Evolutionary conservation across 2,888 invertebrate genomes (phyloP), one percentile per base, ranked within the genome.

Genomic region (Biston stratarius): DNA sequence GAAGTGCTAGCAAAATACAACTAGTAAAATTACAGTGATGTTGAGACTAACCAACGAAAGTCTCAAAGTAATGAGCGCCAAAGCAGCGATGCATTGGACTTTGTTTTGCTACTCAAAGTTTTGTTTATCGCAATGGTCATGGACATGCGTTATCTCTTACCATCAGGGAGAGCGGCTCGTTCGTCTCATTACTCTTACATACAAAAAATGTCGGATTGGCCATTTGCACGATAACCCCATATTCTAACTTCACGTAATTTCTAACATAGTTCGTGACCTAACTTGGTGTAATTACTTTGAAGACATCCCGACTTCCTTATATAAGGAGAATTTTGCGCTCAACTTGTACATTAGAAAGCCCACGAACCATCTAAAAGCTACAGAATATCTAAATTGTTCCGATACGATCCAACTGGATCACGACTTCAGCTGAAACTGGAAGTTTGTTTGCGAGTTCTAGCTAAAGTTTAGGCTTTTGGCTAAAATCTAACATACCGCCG

Each of bases 371-470:
- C 44, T 49, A 49, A 62, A 64, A 44, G 47, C 62, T 60, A 65
- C 44, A 56, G 34, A 56, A 65, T 65, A 65, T 52, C 61, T 64
- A 64, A 69, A 58, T 55, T 12, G 58, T 42, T 24, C 9, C 48
- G 49, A 69, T 34, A 44, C 53, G 53, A 58, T 24, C 51, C 45
- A 56, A 62, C 51, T 36, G 44, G 42, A 62, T 53, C 53, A 58
- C 48, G 53, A 61, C 45, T 59, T 44, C 53, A 52, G 47, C 64
- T 64, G 10, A 55, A 64, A 33, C 38, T 53, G 48, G 52, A 61
- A 57, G 61, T 55, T 69, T 58, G 64, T 58, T 64, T n/a, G 36
- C 10, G 47, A 69, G 51, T 61, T 64, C 53, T 55, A 55, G 52
- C 40, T 24, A 47, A 51, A 63, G 56, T 61, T 65, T 1, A 65